Conservation (phyloP, 2,797 vertebrate species). For the Rhinoraja longicauda region DNA sequence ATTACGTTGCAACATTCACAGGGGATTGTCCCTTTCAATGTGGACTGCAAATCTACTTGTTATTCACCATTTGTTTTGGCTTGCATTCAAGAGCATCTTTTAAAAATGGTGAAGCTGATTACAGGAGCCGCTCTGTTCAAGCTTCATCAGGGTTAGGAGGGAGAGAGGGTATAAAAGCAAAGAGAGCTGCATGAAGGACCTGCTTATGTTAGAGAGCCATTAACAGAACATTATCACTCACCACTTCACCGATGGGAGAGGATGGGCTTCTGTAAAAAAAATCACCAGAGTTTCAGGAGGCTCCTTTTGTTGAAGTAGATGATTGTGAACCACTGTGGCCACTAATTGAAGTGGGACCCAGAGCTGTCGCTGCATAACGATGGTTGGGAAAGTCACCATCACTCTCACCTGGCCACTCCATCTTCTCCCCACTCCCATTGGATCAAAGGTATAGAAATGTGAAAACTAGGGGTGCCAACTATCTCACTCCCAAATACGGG, state of each 20-base stretch:
- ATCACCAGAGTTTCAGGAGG: background rate
- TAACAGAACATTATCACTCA: background rate
- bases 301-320: background rate
- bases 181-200: background rate
- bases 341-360: background rate
- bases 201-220: background rate
- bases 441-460: too few relatives aligned
- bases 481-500: too few relatives aligned
- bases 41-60: background rate
- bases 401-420: background rate
- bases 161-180: background rate
- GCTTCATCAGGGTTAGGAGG: background rate
- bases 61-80: background rate
- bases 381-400: background rate
- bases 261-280: background rate
- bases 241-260: background rate
- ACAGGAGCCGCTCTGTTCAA: background rate
- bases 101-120: background rate
- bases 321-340: background rate
- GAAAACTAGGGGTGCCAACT: too few relatives aligned
- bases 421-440: too few relatives aligned
- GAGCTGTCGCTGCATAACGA: too few relatives aligned
- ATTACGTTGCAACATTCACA: background rate
- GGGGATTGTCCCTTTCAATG: background rate
- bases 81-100: background rate